Conservation (phyloP, 2,797 vertebrate genomes). For the Eurystomus glaucurus region DNA sequence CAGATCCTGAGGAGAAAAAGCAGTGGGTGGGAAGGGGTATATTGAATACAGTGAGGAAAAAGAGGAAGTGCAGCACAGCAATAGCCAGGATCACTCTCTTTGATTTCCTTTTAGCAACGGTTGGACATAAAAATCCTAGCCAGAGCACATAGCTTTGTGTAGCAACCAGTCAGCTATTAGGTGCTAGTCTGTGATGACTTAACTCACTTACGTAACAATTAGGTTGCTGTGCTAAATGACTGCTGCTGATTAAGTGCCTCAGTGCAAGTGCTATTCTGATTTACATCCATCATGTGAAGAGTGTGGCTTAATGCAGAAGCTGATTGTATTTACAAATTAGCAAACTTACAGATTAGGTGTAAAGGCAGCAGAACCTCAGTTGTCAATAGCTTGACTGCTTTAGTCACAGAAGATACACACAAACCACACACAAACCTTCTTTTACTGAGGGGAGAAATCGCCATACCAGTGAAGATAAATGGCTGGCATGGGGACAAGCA, state of each 20-base stretch:
- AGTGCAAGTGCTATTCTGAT: conserved; percentile 70
- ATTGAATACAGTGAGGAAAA: neutral
- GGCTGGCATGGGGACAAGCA: neutral
- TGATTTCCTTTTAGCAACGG: conserved; percentile 33
- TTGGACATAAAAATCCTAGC: conserved; percentile 1
- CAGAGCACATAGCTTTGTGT: neutral
- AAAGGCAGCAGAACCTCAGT: neutral
- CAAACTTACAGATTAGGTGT: neutral
- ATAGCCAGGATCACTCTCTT: neutral
- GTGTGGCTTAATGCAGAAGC: neutral
- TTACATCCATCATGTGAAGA: conserved; percentile 43
- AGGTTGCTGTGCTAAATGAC: conserved; percentile 51
- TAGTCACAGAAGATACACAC: neutral
- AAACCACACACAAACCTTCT: neutral
- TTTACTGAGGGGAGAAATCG: neutral
- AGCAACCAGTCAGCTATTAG: conserved; percentile 35
- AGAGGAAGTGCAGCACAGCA: neutral
- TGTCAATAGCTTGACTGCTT: neutral
- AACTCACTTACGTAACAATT: conserved; percentile 60
- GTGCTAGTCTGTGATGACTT: conserved; percentile 35
- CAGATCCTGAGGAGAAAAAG: neutral
- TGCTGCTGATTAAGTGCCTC: conserved; percentile 65
- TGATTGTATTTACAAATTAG: neutral
- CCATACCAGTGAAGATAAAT: neutral
- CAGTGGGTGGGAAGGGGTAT: neutral